Conservation (phyloP, 2,113 vertebrate genomes). For the Alaudala cheleensis region DNA sequence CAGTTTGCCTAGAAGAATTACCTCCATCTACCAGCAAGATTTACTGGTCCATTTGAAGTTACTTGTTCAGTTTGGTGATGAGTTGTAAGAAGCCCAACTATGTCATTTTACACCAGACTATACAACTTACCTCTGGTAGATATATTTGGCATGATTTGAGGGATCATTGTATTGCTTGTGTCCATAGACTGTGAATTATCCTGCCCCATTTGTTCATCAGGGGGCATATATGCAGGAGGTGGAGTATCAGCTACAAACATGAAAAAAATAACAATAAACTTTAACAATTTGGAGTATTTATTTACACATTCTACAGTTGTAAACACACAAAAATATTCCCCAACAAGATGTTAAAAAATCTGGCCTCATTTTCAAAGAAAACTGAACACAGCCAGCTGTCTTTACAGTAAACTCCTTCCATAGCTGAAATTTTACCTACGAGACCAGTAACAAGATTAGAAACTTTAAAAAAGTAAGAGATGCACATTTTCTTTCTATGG, state of each 20-base stretch:
- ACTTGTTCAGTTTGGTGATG: not conserved
- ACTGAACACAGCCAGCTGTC: not conserved
- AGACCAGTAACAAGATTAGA: not conserved
- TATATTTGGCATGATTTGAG: conserved; percentile 84
- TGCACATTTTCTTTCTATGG: not conserved
- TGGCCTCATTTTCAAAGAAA: conserved; percentile 1
- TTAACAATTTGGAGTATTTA: not conserved
- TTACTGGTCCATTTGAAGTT: not conserved
- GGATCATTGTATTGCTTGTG: conserved; percentile 88
- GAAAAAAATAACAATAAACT: not conserved
- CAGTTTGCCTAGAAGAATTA: not conserved
- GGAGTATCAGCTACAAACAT: conserved; percentile 89
- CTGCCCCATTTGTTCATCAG: conserved; percentile 93
- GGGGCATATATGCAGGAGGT: conserved; percentile 97
- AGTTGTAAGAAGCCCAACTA: not conserved
- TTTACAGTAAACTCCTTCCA: not conserved
- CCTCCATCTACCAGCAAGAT: not conserved
- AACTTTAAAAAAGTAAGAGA: not conserved
- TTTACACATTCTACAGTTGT: not conserved
- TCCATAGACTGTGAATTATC: conserved; percentile 96
- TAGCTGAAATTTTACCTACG: not conserved
- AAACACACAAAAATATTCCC: not conserved
- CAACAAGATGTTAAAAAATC: not conserved
- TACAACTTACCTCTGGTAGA: conserved; percentile 84
- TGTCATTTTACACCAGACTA: not conserved